Conservation (phyloP, 2,797 vertebrate species). For the Enteromius afrohamiltoni region DNA sequence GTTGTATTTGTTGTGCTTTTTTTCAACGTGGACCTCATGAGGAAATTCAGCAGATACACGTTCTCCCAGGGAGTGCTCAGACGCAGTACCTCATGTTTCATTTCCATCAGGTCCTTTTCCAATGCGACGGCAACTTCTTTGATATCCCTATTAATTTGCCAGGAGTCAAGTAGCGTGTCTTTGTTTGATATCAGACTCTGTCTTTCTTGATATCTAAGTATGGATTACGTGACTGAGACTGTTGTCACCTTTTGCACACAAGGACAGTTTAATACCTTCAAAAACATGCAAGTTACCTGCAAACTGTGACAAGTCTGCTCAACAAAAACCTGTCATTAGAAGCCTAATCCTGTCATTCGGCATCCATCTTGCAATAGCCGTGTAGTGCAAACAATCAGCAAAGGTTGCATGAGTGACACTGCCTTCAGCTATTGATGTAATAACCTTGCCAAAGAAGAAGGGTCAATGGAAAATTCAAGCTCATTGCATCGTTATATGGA, state of each 20-base stretch:
- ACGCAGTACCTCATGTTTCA: not conserved
- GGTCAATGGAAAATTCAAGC: conserved; percentile 32
- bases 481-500: conserved; percentile 37
- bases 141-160: conserved; percentile 1
- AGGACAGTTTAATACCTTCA: conserved; percentile 1
- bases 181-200: conserved; percentile 9
- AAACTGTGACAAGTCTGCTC: conserved; percentile 8
- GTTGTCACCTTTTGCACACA: conserved; percentile 1
- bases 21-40: not conserved
- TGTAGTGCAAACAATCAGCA: conserved; percentile 13
- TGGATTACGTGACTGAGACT: conserved; percentile 8
- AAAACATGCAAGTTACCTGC: conserved; percentile 5
- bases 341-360: conserved; percentile 3
- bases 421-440: conserved; percentile 34
- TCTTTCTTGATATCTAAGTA: not conserved
- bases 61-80: not conserved
- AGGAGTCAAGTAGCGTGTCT: conserved; percentile 19
- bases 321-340: not conserved
- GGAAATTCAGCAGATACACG: not conserved
- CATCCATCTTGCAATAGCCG: not conserved
- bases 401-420: conserved; percentile 10
- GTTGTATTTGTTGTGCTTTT: not conserved
- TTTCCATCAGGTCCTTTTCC: not conserved
- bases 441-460: conserved; percentile 27
- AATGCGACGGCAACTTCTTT: not conserved